Evolutionary conservation across 2,888 invertebrate genomes (phyloP).

Genomic region (Campaea margaritaria): DNA sequence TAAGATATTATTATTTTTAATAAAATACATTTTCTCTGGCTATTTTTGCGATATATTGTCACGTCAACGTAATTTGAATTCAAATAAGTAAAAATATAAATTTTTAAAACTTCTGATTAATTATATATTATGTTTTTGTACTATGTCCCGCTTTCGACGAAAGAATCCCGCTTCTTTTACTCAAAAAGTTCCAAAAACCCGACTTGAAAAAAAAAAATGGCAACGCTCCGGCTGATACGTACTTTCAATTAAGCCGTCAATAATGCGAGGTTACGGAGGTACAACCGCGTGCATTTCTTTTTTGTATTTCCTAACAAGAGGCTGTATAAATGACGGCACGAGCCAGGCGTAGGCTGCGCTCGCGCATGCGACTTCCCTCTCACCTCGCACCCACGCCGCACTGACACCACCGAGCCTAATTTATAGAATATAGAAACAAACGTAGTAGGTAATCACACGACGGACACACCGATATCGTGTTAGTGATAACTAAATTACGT

Average conservation of each 20-base stretch:
- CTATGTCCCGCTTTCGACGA: no score
- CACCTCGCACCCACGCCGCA: conserved; percentile 67
- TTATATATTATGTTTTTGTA: no score
- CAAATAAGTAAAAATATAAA: no score
- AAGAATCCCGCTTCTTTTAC: no score
- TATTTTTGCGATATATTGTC: no score
- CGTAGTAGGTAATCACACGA: conserved; percentile 21
- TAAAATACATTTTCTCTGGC: no score
- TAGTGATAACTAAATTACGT: neutral
- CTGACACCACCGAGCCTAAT: conserved; percentile 36
- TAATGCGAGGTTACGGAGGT: conserved; percentile 38
- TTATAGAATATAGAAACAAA: conserved; percentile 36
- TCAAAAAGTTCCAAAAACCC: no score
- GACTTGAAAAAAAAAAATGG: no score
- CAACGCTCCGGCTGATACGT: no score
- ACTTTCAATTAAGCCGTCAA: conserved; percentile 29
- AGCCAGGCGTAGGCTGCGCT: conserved; percentile 72
- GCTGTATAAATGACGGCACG: conserved; percentile 69
- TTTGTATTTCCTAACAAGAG: conserved; percentile 60
- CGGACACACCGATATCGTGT: conserved; percentile 1
- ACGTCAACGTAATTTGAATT: no score
- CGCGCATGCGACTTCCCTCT: conserved; percentile 71
- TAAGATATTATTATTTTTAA: no score
- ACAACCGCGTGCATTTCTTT: conserved; percentile 49
- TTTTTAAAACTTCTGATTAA: no score